Evolutionary conservation across 2,797 vertebrate genomes (phyloP).

Genomic region (Danio kyathit): DNA sequence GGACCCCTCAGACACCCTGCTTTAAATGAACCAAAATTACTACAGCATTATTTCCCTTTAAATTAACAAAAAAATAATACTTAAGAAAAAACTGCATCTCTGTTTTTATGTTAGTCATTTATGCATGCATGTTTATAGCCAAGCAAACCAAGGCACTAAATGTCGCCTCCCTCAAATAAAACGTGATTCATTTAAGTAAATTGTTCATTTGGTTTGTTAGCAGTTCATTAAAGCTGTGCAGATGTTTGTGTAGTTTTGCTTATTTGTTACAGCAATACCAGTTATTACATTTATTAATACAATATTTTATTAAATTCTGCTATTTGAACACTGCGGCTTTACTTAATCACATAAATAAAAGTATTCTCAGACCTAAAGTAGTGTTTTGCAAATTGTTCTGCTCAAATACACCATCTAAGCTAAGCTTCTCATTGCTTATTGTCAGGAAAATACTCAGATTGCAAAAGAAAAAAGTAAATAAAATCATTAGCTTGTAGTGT

Average conservation of each 20-base stretch:
- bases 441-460: conserved; percentile 1
- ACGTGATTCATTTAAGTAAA: neutral
- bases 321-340: neutral
- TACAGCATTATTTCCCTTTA: neutral
- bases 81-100: no score
- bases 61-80: neutral
- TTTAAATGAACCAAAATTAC: no score
- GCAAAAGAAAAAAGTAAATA: neutral
- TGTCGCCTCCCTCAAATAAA: neutral
- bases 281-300: neutral
- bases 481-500: conserved; percentile 5
- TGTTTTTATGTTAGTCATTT: neutral
- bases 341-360: neutral
- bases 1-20: no score
- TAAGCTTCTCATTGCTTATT: neutral
- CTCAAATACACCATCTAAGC: neutral
- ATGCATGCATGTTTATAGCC: neutral
- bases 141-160: neutral
- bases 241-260: neutral
- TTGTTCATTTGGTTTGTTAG: neutral
- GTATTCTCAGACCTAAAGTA: neutral
- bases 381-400: neutral
- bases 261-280: no score
- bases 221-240: neutral
- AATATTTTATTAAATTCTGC: neutral